phyloP scores from a whole-genome alignment of 2,797 vertebrate genomes.

The Sciurus carolinensis region DNA sequence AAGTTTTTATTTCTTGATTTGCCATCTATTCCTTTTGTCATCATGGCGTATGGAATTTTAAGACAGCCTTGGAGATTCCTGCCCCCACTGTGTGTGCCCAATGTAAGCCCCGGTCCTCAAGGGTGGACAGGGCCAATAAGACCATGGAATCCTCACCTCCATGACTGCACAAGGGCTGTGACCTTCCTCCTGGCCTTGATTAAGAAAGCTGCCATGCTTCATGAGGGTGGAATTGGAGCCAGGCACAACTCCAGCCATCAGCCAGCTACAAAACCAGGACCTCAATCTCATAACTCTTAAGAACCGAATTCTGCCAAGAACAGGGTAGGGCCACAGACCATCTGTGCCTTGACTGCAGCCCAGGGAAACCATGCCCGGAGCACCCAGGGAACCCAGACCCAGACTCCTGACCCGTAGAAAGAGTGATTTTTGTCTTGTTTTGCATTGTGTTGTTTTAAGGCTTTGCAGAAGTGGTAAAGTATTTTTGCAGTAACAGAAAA shows the following conservation, averaged over 20 bases:
- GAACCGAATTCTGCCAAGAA: neutral
- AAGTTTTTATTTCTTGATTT: neutral
- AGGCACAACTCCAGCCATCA: neutral
- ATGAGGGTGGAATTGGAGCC: neutral
- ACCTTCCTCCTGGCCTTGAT: neutral
- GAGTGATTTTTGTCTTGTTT: neutral
- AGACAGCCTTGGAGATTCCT: neutral
- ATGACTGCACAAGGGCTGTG: fast-evolving
- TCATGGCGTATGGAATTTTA: neutral
- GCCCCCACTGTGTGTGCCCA: fast-evolving
- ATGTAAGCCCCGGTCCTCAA: neutral
- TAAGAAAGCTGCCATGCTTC: neutral
- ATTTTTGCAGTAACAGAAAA: neutral
- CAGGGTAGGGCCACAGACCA: no score
- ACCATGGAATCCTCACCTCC: neutral
- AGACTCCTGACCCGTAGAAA: neutral
- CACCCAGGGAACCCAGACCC: neutral
- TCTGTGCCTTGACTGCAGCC: neutral
- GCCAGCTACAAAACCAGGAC: neutral
- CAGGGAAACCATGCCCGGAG: neutral
- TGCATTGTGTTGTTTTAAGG: neutral
- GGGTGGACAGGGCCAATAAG: neutral
- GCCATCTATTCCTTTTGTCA: neutral
- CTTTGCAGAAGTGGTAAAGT: neutral
- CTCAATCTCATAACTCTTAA: neutral